Conservation (phyloP, 2,113 vertebrate genomes). For the Crocuta crocuta region DNA sequence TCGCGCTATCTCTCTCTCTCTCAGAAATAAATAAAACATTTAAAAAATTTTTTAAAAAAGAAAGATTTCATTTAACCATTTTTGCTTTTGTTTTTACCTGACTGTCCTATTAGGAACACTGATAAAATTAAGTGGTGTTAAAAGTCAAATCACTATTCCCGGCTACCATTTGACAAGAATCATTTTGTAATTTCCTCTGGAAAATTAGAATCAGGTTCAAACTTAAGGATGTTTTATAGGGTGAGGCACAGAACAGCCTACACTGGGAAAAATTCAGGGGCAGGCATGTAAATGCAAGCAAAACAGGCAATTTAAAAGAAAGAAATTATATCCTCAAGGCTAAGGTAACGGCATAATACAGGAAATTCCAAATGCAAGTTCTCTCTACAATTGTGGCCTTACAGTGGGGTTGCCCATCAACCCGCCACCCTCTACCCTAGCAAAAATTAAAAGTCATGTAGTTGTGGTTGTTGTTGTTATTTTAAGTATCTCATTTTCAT, state of each 20-base stretch:
- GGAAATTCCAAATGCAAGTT: conserved; percentile 63
- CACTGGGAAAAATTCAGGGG: conserved; percentile 27
- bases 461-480: not conserved
- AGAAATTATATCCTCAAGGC: conserved; percentile 39
- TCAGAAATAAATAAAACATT: too few species aligned
- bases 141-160: conserved; percentile 41
- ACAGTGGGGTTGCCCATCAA: not conserved
- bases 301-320: conserved; percentile 62
- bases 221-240: conserved; percentile 44
- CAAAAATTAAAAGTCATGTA: conserved; percentile 25
- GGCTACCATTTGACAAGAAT: conserved; percentile 41
- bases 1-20: too few species aligned
- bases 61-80: not conserved
- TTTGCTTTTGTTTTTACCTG: conserved; percentile 44
- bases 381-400: not conserved
- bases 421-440: not conserved
- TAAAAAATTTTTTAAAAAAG: too few species aligned
- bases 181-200: conserved; percentile 56
- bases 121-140: conserved; percentile 47
- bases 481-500: conserved; percentile 12
- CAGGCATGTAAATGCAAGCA: conserved; percentile 67
- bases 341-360: conserved; percentile 19
- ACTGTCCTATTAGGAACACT: not conserved
- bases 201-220: conserved; percentile 61
- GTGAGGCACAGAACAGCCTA: not conserved